phyloP scores from a whole-genome alignment of 2,888 invertebrate genomes.

The Chrysolina oricalcia region DNA sequence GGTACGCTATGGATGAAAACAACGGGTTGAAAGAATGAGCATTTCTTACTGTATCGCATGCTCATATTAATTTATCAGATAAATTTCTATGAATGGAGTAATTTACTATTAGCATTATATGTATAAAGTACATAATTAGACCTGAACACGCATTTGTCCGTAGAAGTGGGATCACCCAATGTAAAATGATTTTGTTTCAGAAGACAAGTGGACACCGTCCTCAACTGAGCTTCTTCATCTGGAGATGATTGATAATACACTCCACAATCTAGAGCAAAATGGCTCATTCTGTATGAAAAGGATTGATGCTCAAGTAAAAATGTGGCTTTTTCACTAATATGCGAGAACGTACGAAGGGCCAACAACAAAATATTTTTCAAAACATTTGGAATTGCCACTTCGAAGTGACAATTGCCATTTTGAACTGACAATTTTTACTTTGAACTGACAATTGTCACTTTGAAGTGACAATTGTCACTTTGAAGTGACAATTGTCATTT shows the following conservation, averaged over 20 bases:
- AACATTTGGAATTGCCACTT: too few species aligned
- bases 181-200: background rate
- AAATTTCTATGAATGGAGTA: background rate
- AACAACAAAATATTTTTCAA: too few species aligned
- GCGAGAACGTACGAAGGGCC: too few species aligned
- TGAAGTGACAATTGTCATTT: too few species aligned
- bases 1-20: constrained; percentile 14
- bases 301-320: too few species aligned
- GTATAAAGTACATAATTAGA: background rate
- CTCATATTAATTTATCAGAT: background rate
- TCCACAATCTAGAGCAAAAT: too few species aligned
- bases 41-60: constrained; percentile 12
- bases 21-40: constrained; percentile 5
- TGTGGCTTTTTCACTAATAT: too few species aligned
- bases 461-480: too few species aligned
- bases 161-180: background rate
- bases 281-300: too few species aligned
- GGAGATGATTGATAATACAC: background rate
- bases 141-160: background rate
- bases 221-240: background rate
- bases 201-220: background rate
- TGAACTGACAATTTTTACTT: too few species aligned
- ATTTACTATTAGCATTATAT: background rate
- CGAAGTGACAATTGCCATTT: too few species aligned
- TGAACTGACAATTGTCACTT: too few species aligned